A percentile compares a stretch with the other conserved stretches of the same genome.
Conservation (phyloP, 2,888 invertebrate species). For the Drosophila helvetica region DNA sequence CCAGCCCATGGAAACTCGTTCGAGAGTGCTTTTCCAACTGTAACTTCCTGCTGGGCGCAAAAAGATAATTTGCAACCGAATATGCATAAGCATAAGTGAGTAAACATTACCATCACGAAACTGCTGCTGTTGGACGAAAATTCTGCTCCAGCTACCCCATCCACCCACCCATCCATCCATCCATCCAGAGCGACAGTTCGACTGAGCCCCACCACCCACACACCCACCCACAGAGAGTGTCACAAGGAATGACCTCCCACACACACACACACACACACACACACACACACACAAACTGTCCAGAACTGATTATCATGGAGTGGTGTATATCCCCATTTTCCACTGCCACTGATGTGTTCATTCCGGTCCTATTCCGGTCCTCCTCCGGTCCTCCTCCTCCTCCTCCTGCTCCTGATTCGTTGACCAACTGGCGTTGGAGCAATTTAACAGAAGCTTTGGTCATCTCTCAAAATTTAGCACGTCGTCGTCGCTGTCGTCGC, state of each 20-base stretch:
- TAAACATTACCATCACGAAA: constrained; percentile 39
- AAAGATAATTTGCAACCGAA: constrained; percentile 34
- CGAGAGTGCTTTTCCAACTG: constrained; percentile 18
- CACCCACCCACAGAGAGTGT: neutral
- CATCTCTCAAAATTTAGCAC: constrained; percentile 71
- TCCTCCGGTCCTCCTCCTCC: neutral
- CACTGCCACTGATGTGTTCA: constrained; percentile 45
- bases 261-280: neutral
- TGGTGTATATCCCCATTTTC: constrained; percentile 39
- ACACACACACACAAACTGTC: constrained; percentile 32
- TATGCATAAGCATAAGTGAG: constrained; percentile 37
- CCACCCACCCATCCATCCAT: too few species aligned
- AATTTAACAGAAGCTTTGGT: constrained; percentile 60
- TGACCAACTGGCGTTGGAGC: constrained; percentile 45
- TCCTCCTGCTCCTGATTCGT: neutral
- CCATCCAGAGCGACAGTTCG: neutral
- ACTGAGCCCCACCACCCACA: too few species aligned
- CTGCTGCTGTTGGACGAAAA: constrained; percentile 27
- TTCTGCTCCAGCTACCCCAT: constrained; percentile 6
- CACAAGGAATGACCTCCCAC: neutral
- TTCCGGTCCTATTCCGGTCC: constrained; percentile 1
- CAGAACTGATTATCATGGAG: constrained; percentile 50
- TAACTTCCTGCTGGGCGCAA: constrained; percentile 26
- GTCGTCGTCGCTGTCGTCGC: constrained; percentile 30
- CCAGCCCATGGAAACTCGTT: neutral